phyloP scores from a whole-genome alignment of 2,113 vertebrate genomes.

The Tinamus guttatus region DNA sequence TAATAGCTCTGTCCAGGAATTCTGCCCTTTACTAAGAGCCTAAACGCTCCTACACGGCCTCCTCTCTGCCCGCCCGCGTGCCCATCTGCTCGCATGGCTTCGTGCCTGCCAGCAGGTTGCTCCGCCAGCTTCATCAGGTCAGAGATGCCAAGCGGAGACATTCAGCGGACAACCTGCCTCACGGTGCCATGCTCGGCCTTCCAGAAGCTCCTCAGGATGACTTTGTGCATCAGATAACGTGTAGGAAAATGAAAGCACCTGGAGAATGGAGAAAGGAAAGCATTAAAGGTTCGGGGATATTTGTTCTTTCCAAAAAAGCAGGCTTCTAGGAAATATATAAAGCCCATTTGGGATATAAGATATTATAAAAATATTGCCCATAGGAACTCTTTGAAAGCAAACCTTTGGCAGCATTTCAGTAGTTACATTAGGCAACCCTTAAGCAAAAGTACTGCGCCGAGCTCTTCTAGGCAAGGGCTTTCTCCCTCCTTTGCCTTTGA shows the following conservation, averaged over 20 bases:
- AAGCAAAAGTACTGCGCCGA: conserved; percentile 6
- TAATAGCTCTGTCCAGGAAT: conserved; percentile 48
- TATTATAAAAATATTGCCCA: conserved; percentile 44
- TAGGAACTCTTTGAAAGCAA: conserved; percentile 55
- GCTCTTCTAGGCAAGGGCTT: conserved; percentile 26
- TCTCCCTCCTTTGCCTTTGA: background rate
- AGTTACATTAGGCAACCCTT: conserved; percentile 60
- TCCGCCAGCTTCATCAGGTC: conserved; percentile 55
- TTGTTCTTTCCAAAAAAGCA: conserved; percentile 24
- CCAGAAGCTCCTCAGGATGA: background rate
- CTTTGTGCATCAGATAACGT: fast-evolving
- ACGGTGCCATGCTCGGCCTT: background rate
- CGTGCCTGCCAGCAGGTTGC: conserved; percentile 17
- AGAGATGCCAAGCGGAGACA: conserved; percentile 32
- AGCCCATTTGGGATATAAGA: conserved; percentile 37
- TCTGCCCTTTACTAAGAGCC: conserved; percentile 65
- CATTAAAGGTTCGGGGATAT: background rate
- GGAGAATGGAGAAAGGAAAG: background rate
- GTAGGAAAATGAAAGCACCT: background rate
- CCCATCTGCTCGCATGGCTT: conserved; percentile 72
- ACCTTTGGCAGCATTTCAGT: conserved; percentile 63
- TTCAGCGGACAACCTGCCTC: conserved; percentile 52
- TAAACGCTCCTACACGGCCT: conserved; percentile 60
- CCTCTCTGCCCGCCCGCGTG: conserved; percentile 33
- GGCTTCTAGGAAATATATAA: conserved; percentile 24